Percentiles rank a stretch among this genome's conserved stretches.
Conservation (phyloP, 2,113 vertebrate species). For the Pavo muticus region DNA sequence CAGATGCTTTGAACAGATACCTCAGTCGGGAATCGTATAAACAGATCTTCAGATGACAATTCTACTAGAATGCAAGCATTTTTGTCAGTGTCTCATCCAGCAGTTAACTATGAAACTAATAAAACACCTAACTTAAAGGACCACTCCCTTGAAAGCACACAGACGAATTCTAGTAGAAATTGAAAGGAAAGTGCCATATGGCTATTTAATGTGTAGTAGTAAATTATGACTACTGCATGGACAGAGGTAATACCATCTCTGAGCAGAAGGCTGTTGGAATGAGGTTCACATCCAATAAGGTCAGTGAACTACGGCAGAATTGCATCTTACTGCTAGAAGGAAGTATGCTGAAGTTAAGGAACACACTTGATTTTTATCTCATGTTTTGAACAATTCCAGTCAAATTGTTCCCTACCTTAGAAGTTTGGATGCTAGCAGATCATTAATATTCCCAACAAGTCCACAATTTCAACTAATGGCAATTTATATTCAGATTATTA, state of each 20-base stretch:
- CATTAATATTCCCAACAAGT: neutral
- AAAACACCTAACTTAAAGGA: neutral
- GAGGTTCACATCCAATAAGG: rapidly evolving
- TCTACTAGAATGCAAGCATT: neutral
- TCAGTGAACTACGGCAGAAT: neutral
- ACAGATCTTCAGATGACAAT: neutral
- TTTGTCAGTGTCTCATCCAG: neutral
- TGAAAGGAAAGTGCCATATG: neutral
- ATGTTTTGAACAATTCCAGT: neutral
- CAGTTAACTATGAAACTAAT: neutral
- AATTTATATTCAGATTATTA: neutral
- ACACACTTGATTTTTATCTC: neutral
- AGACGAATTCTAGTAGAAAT: neutral
- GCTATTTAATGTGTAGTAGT: neutral
- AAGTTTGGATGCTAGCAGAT: neutral
- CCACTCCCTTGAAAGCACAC: neutral
- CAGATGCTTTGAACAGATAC: neutral
- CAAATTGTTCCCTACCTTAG: neutral
- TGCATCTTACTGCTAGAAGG: neutral
- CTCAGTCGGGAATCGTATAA: neutral
- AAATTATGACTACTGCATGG: neutral
- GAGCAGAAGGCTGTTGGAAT: no score
- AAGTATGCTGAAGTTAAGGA: neutral
- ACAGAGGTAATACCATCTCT: neutral
- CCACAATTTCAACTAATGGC: neutral